Evolutionary conservation across 2,113 vertebrate species (phyloP), one percentile per base, ranked within the genome.

Genomic region (Hystrix cristata): DNA sequence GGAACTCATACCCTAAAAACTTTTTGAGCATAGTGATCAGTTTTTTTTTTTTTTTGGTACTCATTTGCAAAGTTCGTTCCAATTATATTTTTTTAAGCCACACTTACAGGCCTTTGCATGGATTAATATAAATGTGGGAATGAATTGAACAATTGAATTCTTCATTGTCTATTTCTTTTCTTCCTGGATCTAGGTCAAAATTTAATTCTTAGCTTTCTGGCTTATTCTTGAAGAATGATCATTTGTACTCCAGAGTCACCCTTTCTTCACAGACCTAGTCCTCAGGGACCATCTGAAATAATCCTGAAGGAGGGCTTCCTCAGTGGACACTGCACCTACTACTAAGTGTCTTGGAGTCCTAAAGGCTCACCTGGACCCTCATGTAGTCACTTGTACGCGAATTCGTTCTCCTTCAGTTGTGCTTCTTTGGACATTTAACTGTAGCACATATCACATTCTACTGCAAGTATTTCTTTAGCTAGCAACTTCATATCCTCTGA

Each of bases 41-140:
- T 53, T 78, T 51, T 74, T 27, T 53, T 74, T 27, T 53, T 27
- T 15, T 86, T 78, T 79, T 29, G 31, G 18, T 69, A 48, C 18
- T 79, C 21, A 46, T 91, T 82, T 95, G 67, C 57, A 96, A 96
- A 95, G 31, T 18, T 67, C 79, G n/a, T 51, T 85, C 59, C 34
- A 93, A 69, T 38, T 23, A 84, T 23, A 14, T 57, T 53, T 85
- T 88, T 93, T 43, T 5, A 76, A 62, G 25, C 72, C 65, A 25
- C 11, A 48, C 67, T 84, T 46, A 21, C 2, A 62, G 43, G 38
- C 14, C 71, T 97, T 96, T 29, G 23, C 29, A 65, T 59, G 43
- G 46, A 78, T 78, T 93, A 15, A 11, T 51, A 31, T 48, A 71
- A 84, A 87, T 18, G 46, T 64, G 10, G 25, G 15, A 85, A 15